These are phyloP conservation scores for Lottia gigantea DNA, from an alignment of 2,888 invertebrate species.

Conservation along the genomic window DNA sequence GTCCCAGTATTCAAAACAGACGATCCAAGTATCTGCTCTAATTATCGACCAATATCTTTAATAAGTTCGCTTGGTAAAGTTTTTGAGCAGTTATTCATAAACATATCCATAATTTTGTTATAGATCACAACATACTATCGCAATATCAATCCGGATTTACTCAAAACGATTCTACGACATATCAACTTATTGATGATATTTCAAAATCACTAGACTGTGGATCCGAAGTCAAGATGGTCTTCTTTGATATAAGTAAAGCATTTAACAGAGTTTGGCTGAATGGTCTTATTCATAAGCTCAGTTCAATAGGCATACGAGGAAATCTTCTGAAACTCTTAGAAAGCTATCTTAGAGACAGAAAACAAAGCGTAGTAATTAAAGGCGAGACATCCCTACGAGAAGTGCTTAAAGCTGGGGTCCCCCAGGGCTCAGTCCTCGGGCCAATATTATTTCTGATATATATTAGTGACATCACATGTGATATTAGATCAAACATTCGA, in stretches of 20 bases:
- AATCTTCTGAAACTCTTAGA: neutral
- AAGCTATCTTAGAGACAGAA: neutral
- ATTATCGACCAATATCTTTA: constrained; percentile 7
- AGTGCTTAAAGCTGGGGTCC: neutral
- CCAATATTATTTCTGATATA: constrained; percentile 3
- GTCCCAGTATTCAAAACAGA: neutral
- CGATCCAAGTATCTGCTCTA: neutral
- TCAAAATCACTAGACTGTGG: neutral
- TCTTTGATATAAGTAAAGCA: neutral
- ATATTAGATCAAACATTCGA: neutral
- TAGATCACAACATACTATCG: neutral
- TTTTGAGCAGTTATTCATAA: neutral
- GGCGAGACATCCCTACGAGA: neutral
- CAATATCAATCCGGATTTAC: neutral
- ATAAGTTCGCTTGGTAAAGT: neutral
- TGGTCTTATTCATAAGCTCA: neutral
- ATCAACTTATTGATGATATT: neutral
- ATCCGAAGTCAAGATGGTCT: neutral
- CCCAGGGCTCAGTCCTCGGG: constrained; percentile 7
- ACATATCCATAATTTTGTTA: neutral
- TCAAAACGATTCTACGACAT: neutral
- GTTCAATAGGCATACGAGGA: neutral
- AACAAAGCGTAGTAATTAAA: neutral
- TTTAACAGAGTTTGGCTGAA: neutral
- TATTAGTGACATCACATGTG: neutral